A percentile compares a stretch with the other conserved stretches of the same genome.
phyloP scores from a whole-genome alignment of 2,797 vertebrate genomes.

The Huso huso region DNA sequence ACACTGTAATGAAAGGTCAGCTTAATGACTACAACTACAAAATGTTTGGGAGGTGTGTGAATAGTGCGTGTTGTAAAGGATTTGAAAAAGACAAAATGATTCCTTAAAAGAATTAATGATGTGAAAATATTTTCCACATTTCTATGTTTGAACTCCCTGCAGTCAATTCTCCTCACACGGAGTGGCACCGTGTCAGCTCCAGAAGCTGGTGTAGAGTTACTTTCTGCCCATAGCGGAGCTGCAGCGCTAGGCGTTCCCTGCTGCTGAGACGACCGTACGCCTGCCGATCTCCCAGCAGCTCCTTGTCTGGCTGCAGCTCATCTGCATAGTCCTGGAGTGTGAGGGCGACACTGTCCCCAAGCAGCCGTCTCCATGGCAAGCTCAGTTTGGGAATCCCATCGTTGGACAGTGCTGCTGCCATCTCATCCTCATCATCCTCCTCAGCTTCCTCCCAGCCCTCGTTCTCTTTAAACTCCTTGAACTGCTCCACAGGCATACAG shows the following conservation, averaged over 20 bases:
- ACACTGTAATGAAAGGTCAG: no score
- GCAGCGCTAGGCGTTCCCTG: slow-evolving; percentile 71
- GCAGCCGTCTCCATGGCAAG: slow-evolving; percentile 60
- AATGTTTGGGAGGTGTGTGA: no score
- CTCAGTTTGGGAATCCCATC: slow-evolving; percentile 59
- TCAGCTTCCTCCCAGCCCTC: slow-evolving; percentile 69
- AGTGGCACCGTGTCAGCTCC: slow-evolving; percentile 44
- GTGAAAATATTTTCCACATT: background rate
- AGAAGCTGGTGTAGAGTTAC: slow-evolving; percentile 69
- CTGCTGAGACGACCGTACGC: slow-evolving; percentile 45
- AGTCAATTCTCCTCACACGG: slow-evolving; percentile 9
- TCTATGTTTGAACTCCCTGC: background rate
- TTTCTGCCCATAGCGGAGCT: slow-evolving; percentile 83
- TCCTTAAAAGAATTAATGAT: background rate
- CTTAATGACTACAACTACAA: no score
- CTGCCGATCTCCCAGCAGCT: slow-evolving; percentile 47
- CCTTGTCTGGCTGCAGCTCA: slow-evolving; percentile 53
- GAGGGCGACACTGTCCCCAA: slow-evolving; percentile 55
- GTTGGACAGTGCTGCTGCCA: slow-evolving; percentile 48
- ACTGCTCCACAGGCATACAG: slow-evolving; percentile 75
- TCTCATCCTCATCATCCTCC: slow-evolving; percentile 47
- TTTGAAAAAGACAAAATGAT: background rate
- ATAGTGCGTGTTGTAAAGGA: background rate
- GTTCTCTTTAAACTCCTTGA: slow-evolving; percentile 70
- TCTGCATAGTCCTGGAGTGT: slow-evolving; percentile 58